phyloP scores from a whole-genome alignment of 2,888 invertebrate genomes.

The Pandemis cinnamomeana region DNA sequence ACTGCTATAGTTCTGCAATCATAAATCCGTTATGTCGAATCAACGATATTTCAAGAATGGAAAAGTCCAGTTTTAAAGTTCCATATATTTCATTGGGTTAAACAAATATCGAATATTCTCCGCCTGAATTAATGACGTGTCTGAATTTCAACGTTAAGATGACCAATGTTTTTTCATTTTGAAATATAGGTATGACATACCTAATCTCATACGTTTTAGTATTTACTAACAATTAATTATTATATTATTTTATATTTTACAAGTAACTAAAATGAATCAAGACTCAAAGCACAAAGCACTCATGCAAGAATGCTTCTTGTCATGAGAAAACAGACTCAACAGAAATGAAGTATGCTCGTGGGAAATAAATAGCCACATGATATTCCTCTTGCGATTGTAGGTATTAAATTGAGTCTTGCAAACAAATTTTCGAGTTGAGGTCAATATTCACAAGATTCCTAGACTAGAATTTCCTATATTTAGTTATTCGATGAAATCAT shows the following conservation, averaged over 20 bases:
- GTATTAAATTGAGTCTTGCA: not conserved
- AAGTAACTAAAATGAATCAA: not conserved
- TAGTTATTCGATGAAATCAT: not conserved
- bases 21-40: conserved; percentile 6
- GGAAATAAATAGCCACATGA: conserved; percentile 18
- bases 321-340: conserved; percentile 9
- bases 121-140: conserved; percentile 1
- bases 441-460: conserved; percentile 23
- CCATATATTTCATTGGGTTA: not conserved
- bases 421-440: not conserved
- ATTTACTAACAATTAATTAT: not conserved
- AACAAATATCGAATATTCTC: conserved; percentile 8
- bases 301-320: not conserved
- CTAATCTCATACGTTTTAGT: too few species aligned
- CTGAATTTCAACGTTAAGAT: conserved; percentile 9
- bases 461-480: conserved; percentile 34
- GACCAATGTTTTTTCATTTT: not conserved
- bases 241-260: not conserved
- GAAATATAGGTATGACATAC: not conserved
- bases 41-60: conserved; percentile 7
- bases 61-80: conserved; percentile 16
- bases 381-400: not conserved
- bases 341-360: not conserved
- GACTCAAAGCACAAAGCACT: not conserved
- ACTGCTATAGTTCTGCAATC: conserved; percentile 12